Conservation (phyloP, 92 coral and sea anemone species). For the Blastomussa wellsi region DNA sequence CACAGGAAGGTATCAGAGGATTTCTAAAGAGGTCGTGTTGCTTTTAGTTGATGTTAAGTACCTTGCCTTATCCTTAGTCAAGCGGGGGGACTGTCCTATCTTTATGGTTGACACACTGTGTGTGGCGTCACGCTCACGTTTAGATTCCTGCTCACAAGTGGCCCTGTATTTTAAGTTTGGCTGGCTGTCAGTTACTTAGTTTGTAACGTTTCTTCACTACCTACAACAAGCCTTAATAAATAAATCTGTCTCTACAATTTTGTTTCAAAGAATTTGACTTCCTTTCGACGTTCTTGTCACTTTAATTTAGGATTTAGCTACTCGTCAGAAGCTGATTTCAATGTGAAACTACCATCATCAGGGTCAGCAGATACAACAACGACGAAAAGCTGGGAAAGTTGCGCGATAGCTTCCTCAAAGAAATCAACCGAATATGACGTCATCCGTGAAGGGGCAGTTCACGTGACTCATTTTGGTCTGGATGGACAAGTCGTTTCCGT, state of each 20-base stretch:
- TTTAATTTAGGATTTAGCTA: not conserved
- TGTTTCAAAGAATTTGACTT: not conserved
- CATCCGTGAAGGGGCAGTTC: not conserved
- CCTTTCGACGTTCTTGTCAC: not conserved
- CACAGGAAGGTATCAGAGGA: too few relatives aligned
- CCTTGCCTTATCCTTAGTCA: too few relatives aligned
- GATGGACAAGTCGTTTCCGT: constrained; percentile 21
- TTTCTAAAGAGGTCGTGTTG: too few relatives aligned
- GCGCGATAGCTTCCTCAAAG: not conserved
- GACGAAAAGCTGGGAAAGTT: too few relatives aligned
- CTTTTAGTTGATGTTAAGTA: too few relatives aligned
- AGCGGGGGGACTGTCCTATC: too few relatives aligned
- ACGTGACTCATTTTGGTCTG: not conserved
- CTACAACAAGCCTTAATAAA: not conserved
- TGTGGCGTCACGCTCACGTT: too few relatives aligned
- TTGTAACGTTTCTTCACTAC: too few relatives aligned
- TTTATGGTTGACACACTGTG: too few relatives aligned
- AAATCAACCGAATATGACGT: constrained; percentile 4
- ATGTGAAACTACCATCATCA: constrained; percentile 1
- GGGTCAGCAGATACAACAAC: constrained; percentile 14
- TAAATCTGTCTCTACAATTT: too few relatives aligned
- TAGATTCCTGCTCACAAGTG: not conserved
- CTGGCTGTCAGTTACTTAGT: not conserved
- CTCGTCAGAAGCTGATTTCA: constrained; percentile 2
- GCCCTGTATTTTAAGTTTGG: not conserved